These are phyloP conservation scores for Sepiola atlantica DNA, from an alignment of 2,888 invertebrate species.

Conservation along the genomic window DNA sequence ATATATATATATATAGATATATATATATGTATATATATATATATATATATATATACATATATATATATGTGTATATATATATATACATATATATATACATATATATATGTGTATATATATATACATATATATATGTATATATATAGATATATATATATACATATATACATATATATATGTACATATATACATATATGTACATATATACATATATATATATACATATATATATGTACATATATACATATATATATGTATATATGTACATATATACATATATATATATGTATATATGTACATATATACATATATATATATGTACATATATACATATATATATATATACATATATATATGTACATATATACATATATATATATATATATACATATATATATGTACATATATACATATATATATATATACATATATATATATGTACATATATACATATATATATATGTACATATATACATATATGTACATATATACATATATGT, in stretches of 20 bases:
- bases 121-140: neutral
- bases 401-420: neutral
- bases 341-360: neutral
- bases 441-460: constrained; percentile 13
- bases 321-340: neutral
- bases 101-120: neutral
- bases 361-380: neutral
- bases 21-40: too few species aligned
- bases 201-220: neutral
- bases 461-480: neutral
- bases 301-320: neutral
- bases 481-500: neutral
- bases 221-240: neutral
- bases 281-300: neutral
- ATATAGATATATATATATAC: neutral
- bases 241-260: neutral
- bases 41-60: neutral
- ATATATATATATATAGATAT: too few species aligned
- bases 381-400: neutral
- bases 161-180: too few species aligned
- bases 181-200: neutral
- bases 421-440: neutral
- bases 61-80: neutral
- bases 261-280: neutral
- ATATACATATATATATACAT: neutral